phyloP scores from a whole-genome alignment of 2,797 vertebrate species.

The Myripristis jacobus region DNA sequence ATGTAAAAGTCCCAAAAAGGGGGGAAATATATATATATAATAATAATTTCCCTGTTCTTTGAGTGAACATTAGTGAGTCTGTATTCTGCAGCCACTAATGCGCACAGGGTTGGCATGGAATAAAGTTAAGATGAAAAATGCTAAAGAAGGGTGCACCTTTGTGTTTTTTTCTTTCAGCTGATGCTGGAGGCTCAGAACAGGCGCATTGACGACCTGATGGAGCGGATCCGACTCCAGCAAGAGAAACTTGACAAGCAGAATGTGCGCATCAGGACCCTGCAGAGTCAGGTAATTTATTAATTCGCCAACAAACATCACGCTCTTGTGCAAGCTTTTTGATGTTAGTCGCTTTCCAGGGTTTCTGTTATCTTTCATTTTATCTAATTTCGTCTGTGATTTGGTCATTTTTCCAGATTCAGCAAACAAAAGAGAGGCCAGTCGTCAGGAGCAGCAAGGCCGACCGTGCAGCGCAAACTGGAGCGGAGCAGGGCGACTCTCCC shows the following conservation, averaged over 20 bases:
- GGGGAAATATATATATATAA: too few relatives aligned
- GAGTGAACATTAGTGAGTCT: not conserved
- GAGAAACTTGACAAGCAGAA: conserved; percentile 95
- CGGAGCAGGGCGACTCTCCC: conserved; percentile 81
- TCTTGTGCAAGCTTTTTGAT: too few relatives aligned
- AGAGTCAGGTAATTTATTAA: conserved; percentile 86
- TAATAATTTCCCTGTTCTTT: not conserved
- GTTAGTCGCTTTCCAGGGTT: not conserved
- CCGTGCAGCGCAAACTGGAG: conserved; percentile 31
- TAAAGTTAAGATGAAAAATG: not conserved
- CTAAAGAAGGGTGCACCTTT: not conserved
- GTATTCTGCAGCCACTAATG: not conserved
- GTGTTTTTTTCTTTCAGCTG: conserved; percentile 72
- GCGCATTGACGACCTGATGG: conserved; percentile 91
- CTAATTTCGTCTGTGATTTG: not conserved
- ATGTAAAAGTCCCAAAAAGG: not conserved
- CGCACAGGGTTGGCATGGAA: not conserved
- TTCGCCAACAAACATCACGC: too few relatives aligned
- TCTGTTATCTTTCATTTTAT: not conserved
- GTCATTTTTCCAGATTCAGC: conserved; percentile 70
- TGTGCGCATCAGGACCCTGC: conserved; percentile 89
- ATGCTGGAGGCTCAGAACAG: conserved; percentile 90
- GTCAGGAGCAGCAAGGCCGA: conserved; percentile 48
- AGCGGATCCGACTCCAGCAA: conserved; percentile 91
- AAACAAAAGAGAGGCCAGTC: conserved; percentile 64